Evolutionary conservation across 2,797 vertebrate genomes (phyloP).

Genomic region (Hypotaenidia philippensis): DNA sequence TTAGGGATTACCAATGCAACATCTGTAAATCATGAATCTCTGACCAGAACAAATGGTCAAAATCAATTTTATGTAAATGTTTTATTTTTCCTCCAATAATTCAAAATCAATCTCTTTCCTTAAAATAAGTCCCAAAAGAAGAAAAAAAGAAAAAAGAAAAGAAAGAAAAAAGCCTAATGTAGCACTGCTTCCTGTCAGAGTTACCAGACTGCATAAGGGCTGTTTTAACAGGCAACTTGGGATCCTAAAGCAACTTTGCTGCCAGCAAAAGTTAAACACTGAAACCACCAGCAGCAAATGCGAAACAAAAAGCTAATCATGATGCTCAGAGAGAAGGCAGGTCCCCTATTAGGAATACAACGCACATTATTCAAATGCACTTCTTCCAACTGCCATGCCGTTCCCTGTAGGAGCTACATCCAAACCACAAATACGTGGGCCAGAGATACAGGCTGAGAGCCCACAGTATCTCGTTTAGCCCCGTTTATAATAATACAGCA

Average conservation of each 20-base stretch:
- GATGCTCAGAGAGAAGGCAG: neutral
- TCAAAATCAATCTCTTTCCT: neutral
- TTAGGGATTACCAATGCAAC: neutral
- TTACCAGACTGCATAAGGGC: neutral
- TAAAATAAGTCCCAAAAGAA: neutral
- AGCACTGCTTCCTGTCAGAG: neutral
- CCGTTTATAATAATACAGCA: neutral
- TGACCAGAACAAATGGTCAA: neutral
- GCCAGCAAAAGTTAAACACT: slow-evolving; percentile 9
- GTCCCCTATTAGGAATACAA: slow-evolving; percentile 45
- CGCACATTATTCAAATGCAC: slow-evolving; percentile 40
- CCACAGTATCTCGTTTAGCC: slow-evolving; percentile 63
- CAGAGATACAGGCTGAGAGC: slow-evolving; percentile 57
- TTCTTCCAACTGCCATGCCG: slow-evolving; percentile 16
- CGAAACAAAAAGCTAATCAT: neutral
- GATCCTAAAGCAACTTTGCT: neutral
- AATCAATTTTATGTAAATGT: neutral
- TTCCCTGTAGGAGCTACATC: slow-evolving; percentile 29
- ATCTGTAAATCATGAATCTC: neutral
- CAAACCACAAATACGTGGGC: slow-evolving; percentile 37
- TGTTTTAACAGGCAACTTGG: neutral
- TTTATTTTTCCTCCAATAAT: neutral
- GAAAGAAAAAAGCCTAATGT: neutral
- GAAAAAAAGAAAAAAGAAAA: neutral
- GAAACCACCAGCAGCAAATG: slow-evolving; percentile 38